phyloP scores from a whole-genome alignment of 2,888 invertebrate species.

The Psococerastis gibbosa region DNA sequence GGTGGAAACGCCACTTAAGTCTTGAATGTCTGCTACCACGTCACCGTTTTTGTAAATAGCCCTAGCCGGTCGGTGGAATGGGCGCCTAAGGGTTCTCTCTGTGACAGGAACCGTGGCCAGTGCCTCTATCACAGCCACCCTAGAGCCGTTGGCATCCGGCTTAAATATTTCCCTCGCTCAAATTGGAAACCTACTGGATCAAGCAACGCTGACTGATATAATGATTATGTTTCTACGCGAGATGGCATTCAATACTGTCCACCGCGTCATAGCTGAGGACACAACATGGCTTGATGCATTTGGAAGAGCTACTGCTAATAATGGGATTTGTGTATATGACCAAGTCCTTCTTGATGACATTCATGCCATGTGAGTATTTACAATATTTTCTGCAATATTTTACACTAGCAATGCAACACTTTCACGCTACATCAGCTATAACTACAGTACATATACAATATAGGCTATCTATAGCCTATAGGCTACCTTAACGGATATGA shows the following conservation, averaged over 20 bases:
- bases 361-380: slow-evolving; percentile 1
- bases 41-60: no score
- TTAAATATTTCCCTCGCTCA: slow-evolving; percentile 4
- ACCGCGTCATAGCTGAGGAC: slow-evolving; percentile 12
- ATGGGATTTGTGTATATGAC: slow-evolving; percentile 14
- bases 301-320: slow-evolving; percentile 11
- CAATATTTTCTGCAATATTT: background rate
- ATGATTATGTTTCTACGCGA: slow-evolving; percentile 13
- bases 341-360: slow-evolving; percentile 12
- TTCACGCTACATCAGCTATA: no score
- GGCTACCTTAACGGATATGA: no score
- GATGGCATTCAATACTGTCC: slow-evolving; percentile 14
- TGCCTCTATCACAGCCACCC: slow-evolving; percentile 4
- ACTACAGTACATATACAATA: no score
- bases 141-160: slow-evolving; percentile 12
- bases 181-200: slow-evolving; percentile 2
- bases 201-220: slow-evolving; percentile 1
- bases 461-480: no score
- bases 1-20: no score
- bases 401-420: no score
- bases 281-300: slow-evolving; percentile 10
- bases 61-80: no score
- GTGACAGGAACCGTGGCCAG: slow-evolving; percentile 15
- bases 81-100: no score
- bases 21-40: no score